Evolutionary conservation across 2,113 vertebrate species (phyloP).

Genomic region (Sebastes schlegelii): DNA sequence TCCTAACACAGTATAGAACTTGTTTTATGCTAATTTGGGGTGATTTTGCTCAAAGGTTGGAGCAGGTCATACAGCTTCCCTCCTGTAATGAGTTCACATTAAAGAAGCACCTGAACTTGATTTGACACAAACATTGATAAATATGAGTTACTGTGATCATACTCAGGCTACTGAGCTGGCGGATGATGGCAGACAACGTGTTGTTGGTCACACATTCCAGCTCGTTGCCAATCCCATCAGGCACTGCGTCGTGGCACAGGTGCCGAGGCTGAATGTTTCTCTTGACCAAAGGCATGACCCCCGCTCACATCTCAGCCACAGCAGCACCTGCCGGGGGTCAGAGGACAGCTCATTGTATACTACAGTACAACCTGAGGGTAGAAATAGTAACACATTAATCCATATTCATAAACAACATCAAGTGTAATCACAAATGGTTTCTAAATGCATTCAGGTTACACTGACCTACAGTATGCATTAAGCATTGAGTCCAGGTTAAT

Average conservation of each 20-base stretch:
- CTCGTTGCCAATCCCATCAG: constrained; percentile 90
- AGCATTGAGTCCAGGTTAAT: background rate
- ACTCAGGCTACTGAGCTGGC: constrained; percentile 97
- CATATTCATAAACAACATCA: background rate
- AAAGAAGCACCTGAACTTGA: background rate
- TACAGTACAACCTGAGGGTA: background rate
- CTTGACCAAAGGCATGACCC: constrained; percentile 94
- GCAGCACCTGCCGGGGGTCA: constrained; percentile 43
- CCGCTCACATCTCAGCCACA: constrained; percentile 51
- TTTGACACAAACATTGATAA: background rate
- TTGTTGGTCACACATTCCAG: constrained; percentile 88
- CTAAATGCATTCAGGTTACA: background rate
- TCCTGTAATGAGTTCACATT: background rate
- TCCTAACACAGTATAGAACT: background rate
- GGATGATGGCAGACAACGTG: constrained; percentile 93
- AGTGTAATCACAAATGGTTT: background rate
- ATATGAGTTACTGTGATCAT: constrained; percentile 68
- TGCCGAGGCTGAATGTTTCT: constrained; percentile 94
- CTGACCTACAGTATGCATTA: background rate
- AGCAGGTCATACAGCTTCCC: background rate
- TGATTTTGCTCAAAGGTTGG: background rate
- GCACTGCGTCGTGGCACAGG: constrained; percentile 90
- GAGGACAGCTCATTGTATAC: constrained; percentile 4
- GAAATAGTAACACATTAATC: background rate
- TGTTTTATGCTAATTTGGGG: background rate